These are phyloP conservation scores for Brachionus manjavacas DNA, from an alignment of 1,140 invertebrate species.

Conservation along the genomic window DNA sequence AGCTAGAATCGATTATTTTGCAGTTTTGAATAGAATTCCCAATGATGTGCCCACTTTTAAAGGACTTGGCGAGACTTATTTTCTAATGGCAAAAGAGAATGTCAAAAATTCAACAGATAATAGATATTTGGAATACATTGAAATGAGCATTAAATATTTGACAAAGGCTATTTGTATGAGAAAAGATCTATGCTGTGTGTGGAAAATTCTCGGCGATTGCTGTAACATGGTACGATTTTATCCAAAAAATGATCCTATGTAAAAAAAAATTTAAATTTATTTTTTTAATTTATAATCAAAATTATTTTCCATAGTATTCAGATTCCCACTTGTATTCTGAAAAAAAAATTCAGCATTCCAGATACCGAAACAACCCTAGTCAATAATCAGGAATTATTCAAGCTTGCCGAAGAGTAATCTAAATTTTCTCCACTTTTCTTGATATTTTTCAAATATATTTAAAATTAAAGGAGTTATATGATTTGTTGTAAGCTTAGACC, in stretches of 20 bases:
- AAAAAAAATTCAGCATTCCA: slow-evolving; percentile 21
- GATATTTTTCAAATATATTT: no score
- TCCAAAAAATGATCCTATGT: slow-evolving; percentile 4
- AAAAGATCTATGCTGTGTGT: slow-evolving; percentile 34
- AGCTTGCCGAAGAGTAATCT: slow-evolving; percentile 38
- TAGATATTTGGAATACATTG: slow-evolving; percentile 30
- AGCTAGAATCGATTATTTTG: slow-evolving; percentile 36
- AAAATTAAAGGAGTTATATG: not conserved
- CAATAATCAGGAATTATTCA: not conserved
- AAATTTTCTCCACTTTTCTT: not conserved
- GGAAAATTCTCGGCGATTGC: slow-evolving; percentile 34
- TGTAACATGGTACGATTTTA: not conserved
- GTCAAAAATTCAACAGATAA: slow-evolving; percentile 32
- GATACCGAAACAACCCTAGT: slow-evolving; percentile 5
- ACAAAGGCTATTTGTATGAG: slow-evolving; percentile 12
- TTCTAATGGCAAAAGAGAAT: slow-evolving; percentile 9
- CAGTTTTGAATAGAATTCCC: slow-evolving; percentile 20
- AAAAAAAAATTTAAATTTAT: not conserved
- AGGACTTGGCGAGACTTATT: slow-evolving; percentile 38
- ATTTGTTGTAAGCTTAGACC: slow-evolving; percentile 37
- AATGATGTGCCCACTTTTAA: slow-evolving; percentile 40
- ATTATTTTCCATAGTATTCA: not conserved
- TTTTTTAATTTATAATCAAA: not conserved
- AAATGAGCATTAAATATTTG: slow-evolving; percentile 32
- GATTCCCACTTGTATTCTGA: not conserved